phyloP scores from a whole-genome alignment of 2,113 vertebrate species.

The Corythoichthys haematopterus region DNA sequence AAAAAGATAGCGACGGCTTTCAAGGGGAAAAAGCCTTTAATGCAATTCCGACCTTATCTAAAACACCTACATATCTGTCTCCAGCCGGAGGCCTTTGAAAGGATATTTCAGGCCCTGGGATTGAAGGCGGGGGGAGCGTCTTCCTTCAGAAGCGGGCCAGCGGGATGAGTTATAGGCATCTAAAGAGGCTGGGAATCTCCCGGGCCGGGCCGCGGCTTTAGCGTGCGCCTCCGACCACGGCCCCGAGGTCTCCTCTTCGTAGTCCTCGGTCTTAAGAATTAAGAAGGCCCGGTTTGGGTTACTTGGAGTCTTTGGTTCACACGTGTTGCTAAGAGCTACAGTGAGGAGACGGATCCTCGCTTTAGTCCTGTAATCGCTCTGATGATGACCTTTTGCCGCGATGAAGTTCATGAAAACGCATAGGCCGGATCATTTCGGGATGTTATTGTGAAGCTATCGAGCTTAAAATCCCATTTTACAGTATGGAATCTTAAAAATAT shows the following conservation, averaged over 20 bases:
- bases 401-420: neutral
- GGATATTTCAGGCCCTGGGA: slow-evolving; percentile 69
- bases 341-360: neutral
- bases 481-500: neutral
- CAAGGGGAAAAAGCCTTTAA: slow-evolving; percentile 80
- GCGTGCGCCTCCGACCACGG: slow-evolving; percentile 65
- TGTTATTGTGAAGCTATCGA: neutral
- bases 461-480: neutral
- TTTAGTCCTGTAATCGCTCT: neutral
- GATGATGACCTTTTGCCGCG: neutral
- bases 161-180: slow-evolving; percentile 77
- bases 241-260: slow-evolving; percentile 30
- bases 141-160: slow-evolving; percentile 66
- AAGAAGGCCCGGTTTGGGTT: slow-evolving; percentile 33
- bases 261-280: slow-evolving; percentile 45
- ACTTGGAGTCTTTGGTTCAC: slow-evolving; percentile 36
- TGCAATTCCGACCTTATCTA: slow-evolving; percentile 80
- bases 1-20: slow-evolving; percentile 68
- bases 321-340: slow-evolving; percentile 19
- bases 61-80: slow-evolving; percentile 82
- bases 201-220: slow-evolving; percentile 71
- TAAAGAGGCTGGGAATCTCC: slow-evolving; percentile 77
- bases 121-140: slow-evolving; percentile 58
- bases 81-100: slow-evolving; percentile 75
- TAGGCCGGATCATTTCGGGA: neutral